Percentiles rank a stretch among this genome's conserved stretches.
Evolutionary conservation across 2,888 invertebrate species (phyloP).

Genomic region (Drosophila melanosoma): DNA sequence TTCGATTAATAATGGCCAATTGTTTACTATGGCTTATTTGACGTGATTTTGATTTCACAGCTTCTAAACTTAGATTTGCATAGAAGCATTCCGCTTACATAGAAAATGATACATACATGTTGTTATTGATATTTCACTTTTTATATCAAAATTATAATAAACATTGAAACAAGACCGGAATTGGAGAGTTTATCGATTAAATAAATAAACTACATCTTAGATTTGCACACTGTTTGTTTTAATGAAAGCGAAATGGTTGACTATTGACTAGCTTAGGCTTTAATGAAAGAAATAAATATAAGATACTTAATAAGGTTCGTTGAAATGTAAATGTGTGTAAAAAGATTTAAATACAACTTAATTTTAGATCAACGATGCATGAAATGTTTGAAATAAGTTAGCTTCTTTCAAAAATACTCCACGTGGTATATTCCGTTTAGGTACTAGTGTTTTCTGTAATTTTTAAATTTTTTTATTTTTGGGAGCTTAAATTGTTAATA

Average conservation of each 20-base stretch:
- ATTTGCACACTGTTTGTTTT: not conserved
- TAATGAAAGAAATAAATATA: not conserved
- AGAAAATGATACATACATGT: not conserved
- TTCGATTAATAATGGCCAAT: not conserved
- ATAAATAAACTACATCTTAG: not conserved
- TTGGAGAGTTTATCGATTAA: not conserved
- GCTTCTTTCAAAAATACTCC: not conserved
- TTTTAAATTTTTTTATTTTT: not conserved
- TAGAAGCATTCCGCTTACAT: not conserved
- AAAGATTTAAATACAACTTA: not conserved
- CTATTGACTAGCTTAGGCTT: not conserved
- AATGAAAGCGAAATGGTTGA: not conserved
- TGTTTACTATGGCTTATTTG: not conserved
- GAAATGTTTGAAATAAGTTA: not conserved
- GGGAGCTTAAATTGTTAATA: not conserved
- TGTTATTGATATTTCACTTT: not conserved
- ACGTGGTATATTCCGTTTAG: not conserved
- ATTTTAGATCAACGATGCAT: not conserved
- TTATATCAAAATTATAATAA: not conserved
- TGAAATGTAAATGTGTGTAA: not conserved
- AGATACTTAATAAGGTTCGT: not conserved
- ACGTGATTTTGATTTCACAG: not conserved
- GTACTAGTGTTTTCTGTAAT: not conserved
- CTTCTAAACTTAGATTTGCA: not conserved
- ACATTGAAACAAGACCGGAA: not conserved